Conservation (phyloP, 1,140 invertebrate genomes). For the Semibalanus balanoides region DNA sequence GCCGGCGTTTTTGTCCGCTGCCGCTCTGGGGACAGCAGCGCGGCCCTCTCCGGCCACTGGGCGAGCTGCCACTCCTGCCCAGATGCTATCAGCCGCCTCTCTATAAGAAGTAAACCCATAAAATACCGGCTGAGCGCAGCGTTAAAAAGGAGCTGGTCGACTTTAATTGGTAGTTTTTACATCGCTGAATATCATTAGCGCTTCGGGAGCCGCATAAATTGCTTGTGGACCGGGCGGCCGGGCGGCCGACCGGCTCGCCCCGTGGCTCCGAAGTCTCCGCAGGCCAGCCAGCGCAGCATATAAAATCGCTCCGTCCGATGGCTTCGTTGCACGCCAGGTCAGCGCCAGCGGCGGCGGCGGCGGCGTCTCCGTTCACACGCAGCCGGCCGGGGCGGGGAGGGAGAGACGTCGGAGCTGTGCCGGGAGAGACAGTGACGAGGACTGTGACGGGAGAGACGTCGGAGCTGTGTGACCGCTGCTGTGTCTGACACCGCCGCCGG, state of each 20-base stretch:
- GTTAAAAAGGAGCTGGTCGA: not conserved
- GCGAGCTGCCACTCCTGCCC: not conserved
- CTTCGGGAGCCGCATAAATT: constrained; percentile 1
- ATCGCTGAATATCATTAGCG: constrained; percentile 2
- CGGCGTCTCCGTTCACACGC: not conserved
- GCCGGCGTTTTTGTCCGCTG: not conserved
- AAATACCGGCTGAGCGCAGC: constrained; percentile 1
- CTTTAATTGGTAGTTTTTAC: constrained; percentile 2
- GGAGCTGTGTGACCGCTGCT: no score
- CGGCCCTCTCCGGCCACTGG: not conserved
- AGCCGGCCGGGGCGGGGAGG: no score
- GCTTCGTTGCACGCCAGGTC: not conserved
- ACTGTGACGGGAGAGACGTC: no score
- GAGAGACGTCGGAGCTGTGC: no score
- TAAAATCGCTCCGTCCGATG: not conserved
- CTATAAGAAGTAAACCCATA: constrained; percentile 2
- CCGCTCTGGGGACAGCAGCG: not conserved
- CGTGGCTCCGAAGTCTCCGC: no score
- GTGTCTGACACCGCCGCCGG: no score
- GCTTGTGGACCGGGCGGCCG: no score
- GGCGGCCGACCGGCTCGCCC: no score
- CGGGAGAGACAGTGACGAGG: no score
- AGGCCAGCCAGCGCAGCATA: not conserved
- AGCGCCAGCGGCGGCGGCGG: no score
- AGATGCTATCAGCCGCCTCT: not conserved